These are phyloP conservation scores for Amiota mariae DNA, from an alignment of 2,888 invertebrate species.

Conservation along the genomic window DNA sequence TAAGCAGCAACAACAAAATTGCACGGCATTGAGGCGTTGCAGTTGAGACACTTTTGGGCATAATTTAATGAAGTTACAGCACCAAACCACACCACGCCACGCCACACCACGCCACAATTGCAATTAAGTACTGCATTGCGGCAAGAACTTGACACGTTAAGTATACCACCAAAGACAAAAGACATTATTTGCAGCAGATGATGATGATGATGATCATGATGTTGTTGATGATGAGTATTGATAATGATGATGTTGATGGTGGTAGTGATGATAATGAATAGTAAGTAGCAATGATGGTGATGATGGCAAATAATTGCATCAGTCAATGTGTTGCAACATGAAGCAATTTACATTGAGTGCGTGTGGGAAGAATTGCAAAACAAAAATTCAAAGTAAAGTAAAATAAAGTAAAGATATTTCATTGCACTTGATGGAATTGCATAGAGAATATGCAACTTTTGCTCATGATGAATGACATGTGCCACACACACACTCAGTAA, in stretches of 20 bases:
- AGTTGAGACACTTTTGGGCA: conserved; percentile 28
- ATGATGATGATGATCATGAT: no score
- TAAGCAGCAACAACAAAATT: no score
- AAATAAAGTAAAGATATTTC: background rate
- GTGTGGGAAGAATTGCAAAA: background rate
- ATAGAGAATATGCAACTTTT: background rate
- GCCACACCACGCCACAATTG: background rate
- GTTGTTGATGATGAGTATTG: no score
- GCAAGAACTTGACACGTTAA: background rate
- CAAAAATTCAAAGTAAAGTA: background rate
- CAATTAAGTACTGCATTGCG: conserved; percentile 18
- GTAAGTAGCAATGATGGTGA: no score
- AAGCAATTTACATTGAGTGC: no score
- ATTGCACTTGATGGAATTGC: no score
- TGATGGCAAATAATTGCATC: no score
- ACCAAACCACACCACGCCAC: no score
- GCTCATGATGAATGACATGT: conserved; percentile 3
- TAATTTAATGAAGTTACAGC: conserved; percentile 19
- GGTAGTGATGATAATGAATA: no score
- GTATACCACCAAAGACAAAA: background rate
- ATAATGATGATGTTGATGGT: no score
- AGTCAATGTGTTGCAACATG: no score
- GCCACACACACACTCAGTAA: background rate
- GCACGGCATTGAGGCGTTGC: conserved; percentile 15
- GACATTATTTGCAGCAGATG: background rate